A percentile compares a stretch with the other conserved stretches of the same genome.
These are phyloP conservation scores for Bugula neritina DNA, from an alignment of 2,888 invertebrate species.

Conservation along the genomic window DNA sequence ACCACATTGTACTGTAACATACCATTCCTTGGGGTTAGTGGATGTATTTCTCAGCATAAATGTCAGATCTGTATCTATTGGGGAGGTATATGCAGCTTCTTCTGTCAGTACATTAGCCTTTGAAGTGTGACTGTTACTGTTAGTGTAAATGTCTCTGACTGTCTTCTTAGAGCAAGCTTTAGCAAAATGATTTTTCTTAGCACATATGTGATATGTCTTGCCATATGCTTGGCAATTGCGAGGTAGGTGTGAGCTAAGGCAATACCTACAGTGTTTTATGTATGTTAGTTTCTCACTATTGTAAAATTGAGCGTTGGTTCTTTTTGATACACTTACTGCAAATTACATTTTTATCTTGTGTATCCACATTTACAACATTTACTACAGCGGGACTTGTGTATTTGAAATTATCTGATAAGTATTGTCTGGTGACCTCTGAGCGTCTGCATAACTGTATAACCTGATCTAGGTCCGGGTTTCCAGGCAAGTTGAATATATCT, in stretches of 20 bases:
- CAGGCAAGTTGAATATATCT: background rate
- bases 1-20: background rate
- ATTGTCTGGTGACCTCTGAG: background rate
- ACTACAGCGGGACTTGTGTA: too few species aligned
- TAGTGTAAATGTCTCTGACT: background rate
- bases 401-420: background rate
- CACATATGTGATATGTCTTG: background rate
- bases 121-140: background rate
- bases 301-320: too few species aligned
- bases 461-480: background rate
- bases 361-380: too few species aligned
- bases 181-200: background rate
- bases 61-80: too few species aligned
- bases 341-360: too few species aligned
- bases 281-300: background rate
- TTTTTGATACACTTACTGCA: too few species aligned
- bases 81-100: background rate
- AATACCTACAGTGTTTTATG: background rate
- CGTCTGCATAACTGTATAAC: background rate
- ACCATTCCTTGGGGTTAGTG: background rate
- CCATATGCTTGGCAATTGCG: background rate
- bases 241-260: background rate
- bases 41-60: background rate
- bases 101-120: background rate
- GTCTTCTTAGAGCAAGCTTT: background rate